Base-by-base conservation (phyloP, 2,888 invertebrate species). In the Hedychridium roseum region DNA sequence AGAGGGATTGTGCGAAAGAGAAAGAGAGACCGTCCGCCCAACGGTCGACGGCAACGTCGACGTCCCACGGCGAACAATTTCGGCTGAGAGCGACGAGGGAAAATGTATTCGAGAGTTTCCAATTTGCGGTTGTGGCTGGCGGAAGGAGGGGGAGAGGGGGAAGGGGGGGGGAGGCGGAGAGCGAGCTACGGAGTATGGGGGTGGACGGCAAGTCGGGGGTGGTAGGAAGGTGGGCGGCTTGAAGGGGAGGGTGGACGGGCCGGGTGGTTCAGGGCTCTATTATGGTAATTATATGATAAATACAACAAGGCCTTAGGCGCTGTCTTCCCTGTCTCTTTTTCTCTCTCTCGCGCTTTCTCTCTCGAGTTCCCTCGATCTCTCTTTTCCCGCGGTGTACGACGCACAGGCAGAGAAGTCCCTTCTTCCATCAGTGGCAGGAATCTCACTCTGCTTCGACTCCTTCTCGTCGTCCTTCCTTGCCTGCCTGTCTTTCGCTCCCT, bases 211-310 rank as follows among this genome's bases (percentile, higher is more conserved):
- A 6, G 18, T 26, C 11, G 28, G 39, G 12, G 23, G 42, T 17
- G 47, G 49, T 28, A 34, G 36, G n/a, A n/a, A n/a, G n/a, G n/a
- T n/a, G n/a, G 35, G 43, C 14, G 38, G 31, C n/a, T 7, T 7
- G 48, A 35, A 34, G 34, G 32, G 34, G 58, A 20, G 39, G 47
- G 57, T 43, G 50, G 55, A 51, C 54, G 62, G 42, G 55, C 60
- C 54, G 63, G 60, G 54, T 49, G 66, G 58, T 57, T 68, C 71
- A 64, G 63, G 64, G 71, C 73, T 74, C 74, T 76, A 76, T 78
- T 77, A 78, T 78, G 76, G 74, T 78, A 78, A 78, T 78, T 78
- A 78, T 77, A 78, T 78, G 78, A 78, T 78, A 78, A 78, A 78
- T 78, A 78, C 74, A 76, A 76, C 76, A 75, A 74, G 74, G 70